These are phyloP conservation scores for Chrysocyon brachyurus DNA, from an alignment of 2,797 vertebrate species.

Conservation along the genomic window DNA sequence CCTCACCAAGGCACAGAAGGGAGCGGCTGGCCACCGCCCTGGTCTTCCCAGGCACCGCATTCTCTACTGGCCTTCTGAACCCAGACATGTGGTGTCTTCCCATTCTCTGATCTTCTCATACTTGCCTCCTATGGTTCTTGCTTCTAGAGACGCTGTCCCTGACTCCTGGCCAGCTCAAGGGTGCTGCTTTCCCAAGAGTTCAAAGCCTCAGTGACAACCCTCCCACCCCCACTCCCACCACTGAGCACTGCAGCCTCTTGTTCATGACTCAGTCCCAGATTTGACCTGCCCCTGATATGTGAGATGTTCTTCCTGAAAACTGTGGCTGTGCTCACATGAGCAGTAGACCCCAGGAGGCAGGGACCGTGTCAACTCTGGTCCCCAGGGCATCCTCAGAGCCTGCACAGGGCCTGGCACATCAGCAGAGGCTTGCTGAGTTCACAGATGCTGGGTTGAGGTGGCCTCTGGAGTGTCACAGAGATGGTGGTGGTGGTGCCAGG, in stretches of 20 bases:
- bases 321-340: not conserved
- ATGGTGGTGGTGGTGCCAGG: not conserved
- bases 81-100: rapidly evolving
- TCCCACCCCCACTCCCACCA: not conserved
- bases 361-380: too few relatives aligned
- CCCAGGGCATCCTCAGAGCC: not conserved
- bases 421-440: not conserved
- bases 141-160: not conserved
- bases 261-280: rapidly evolving
- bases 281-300: rapidly evolving
- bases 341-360: not conserved
- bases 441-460: not conserved
- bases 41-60: not conserved
- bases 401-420: rapidly evolving
- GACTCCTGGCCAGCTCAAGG: not conserved
- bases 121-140: not conserved
- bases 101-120: not conserved
- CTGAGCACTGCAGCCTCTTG: rapidly evolving
- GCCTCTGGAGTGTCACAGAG: not conserved
- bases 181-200: rapidly evolving
- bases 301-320: rapidly evolving
- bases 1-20: not conserved
- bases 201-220: not conserved
- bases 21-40: too few relatives aligned
- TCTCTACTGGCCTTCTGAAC: not conserved